Base-by-base conservation (phyloP, 1,140 invertebrate species). In the Nilaparvata lugens region DNA sequence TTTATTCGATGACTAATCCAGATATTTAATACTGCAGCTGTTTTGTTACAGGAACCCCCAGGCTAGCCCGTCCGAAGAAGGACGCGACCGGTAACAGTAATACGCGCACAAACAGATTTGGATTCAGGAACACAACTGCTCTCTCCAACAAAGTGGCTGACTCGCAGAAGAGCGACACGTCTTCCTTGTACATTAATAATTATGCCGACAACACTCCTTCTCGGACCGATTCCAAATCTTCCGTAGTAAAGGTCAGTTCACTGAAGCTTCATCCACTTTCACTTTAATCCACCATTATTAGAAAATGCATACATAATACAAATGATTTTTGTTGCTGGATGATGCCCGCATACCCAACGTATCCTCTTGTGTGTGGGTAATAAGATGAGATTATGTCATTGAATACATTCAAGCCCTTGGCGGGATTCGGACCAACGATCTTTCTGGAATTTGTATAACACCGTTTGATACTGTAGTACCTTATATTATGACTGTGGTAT, bases 121-220 rank as follows among this genome's bases (percentile, higher is more conserved):
- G 62, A 19, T 63, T 63, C 57, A 45, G 51, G n/a, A 25, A n/a
- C 14, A 16, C 35, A 13, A 16, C 21, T 24, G 35, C 52, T 1
- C 18, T 63, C 9, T 63, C 62, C 2, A 63, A 63, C 42, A 63
- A 63, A 48, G 62, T 63, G 4, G 62, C 62, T n/a, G 62, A 63
- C 53, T 58, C 58, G 18, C 62, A 60, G 38, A 52, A 25, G 6
- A 45, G 23, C 40, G 56, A 45, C 35, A 24, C 19, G 5, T n/a
- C 11, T 19, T 43, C 43, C 14, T 43, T 43, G 11, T 58, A 21
- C 24, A 58, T 48, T 19, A 23, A 48, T 48, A 19, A 52, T 25
- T 51, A 25, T 58, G 42, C 23, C 9, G 23, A 35, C 23, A 54
- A 52, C 52, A 60, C 14, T 52, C 24, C 43, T 28, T 23, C 16